Conservation (phyloP, 2,888 invertebrate species). For the Eupithecia centaureata region DNA sequence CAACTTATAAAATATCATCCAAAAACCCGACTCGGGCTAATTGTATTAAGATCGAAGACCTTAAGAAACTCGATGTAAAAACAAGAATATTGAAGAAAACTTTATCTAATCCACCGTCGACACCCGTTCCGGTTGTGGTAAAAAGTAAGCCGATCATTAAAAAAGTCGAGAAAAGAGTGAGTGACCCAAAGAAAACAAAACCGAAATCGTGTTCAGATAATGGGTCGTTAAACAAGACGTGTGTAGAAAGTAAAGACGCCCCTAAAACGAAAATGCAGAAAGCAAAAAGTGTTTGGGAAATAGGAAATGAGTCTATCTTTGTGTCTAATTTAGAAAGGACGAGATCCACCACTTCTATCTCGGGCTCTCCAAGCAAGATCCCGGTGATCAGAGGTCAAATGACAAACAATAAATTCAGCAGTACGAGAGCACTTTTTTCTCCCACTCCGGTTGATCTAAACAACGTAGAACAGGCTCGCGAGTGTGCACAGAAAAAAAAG, state of each 20-base stretch:
- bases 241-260: constrained; percentile 65
- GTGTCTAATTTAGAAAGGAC: constrained; percentile 76
- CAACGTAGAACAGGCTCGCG: constrained; percentile 81
- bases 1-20: constrained; percentile 79
- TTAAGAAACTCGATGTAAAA: constrained; percentile 81
- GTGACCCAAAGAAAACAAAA: constrained; percentile 74
- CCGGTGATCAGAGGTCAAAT: constrained; percentile 84
- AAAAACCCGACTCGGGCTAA: constrained; percentile 70
- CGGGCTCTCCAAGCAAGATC: constrained; percentile 85
- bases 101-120: constrained; percentile 80
- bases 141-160: constrained; percentile 74
- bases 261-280: constrained; percentile 78
- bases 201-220: constrained; percentile 70
- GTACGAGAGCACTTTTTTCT: constrained; percentile 81
- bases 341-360: constrained; percentile 81
- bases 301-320: constrained; percentile 71
- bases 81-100: constrained; percentile 82
- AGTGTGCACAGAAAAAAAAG: constrained; percentile 82
- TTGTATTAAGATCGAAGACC: constrained; percentile 74
- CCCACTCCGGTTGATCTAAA: constrained; percentile 84
- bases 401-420: constrained; percentile 78
- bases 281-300: constrained; percentile 83
- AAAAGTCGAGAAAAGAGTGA: constrained; percentile 73
- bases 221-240: constrained; percentile 71
- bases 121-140: constrained; percentile 77